Base-by-base conservation (phyloP, 2,797 vertebrate species). In the Octomys mimax region DNA sequence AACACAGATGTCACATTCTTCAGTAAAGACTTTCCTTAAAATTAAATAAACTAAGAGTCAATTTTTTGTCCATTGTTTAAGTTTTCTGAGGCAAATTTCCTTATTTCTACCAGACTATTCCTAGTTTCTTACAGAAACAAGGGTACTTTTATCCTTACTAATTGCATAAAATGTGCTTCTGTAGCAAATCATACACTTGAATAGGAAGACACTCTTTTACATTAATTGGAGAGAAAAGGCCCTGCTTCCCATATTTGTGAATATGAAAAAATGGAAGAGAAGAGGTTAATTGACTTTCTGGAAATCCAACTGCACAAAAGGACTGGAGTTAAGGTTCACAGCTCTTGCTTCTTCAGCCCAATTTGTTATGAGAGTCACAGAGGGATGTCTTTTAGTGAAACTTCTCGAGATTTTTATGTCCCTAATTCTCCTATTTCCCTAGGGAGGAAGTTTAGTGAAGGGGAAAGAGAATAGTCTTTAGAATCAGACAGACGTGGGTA, bases 381-480 rank as follows among this genome's bases (percentile, higher is more conserved):
- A 95, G 42, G n/a, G 77, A 87, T 62, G 81, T 81, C 92, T 98
- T 92, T 96, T 77, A 96, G 93, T 92, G 87, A 93, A 97, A 96
- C 73, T 90, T 96, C 93, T 97, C 82, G 85, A 97, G 87, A 96
- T 92, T 97, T 97, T 96, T 97, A 97, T 97, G 95, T 88, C 73
- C 92, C 81, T 96, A 95, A 95, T 97, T 97, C 87, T 95, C 92
- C 79, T 91, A 73, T 95, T 89, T 97, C 97, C 95, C 93, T 86
- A 62, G 90, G 93, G 94, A 97, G 96, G 94, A 96, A 96, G 87
- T 93, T 78, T 71, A 96, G 93, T 86, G 93, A 94, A 97, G 93
- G 87, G 70, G 73, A 97, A 97, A 96, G 91, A 96, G 89, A 96
- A 96, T 80, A 92, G 85, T 70, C 84, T 94, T 90, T 66, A 88